phyloP scores from a whole-genome alignment of 1,140 invertebrate species.

The Nasonia giraulti region DNA sequence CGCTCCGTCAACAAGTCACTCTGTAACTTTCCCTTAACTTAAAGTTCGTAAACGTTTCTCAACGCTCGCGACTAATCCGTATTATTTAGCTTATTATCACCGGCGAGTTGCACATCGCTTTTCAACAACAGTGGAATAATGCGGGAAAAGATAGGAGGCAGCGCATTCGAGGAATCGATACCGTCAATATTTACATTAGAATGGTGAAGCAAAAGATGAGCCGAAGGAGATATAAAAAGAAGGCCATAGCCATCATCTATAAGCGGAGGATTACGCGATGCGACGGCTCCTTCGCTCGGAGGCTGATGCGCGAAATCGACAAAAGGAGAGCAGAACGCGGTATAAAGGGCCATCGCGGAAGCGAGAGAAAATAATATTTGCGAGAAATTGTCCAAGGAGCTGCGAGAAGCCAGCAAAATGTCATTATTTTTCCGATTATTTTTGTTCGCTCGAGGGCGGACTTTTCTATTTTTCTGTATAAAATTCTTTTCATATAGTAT shows the following conservation, averaged over 20 bases:
- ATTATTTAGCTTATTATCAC: neutral
- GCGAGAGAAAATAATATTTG: neutral
- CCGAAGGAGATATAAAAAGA: neutral
- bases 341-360: neutral
- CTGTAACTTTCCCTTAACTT: neutral
- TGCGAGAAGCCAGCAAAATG: neutral
- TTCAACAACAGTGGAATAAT: neutral
- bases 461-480: neutral
- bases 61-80: neutral
- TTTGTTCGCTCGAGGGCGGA: neutral
- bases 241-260: neutral
- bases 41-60: neutral
- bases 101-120: neutral
- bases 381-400: neutral
- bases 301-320: neutral
- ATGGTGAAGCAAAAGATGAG: neutral
- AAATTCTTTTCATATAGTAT: too few species aligned
- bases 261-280: neutral
- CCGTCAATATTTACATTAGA: conserved; percentile 18
- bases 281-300: neutral
- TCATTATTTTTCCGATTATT: neutral
- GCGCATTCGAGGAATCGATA: neutral
- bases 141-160: neutral
- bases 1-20: too few species aligned
- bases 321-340: neutral